Evolutionary conservation across 2,113 vertebrate genomes (phyloP).

Genomic region (Halcyon malimbica): DNA sequence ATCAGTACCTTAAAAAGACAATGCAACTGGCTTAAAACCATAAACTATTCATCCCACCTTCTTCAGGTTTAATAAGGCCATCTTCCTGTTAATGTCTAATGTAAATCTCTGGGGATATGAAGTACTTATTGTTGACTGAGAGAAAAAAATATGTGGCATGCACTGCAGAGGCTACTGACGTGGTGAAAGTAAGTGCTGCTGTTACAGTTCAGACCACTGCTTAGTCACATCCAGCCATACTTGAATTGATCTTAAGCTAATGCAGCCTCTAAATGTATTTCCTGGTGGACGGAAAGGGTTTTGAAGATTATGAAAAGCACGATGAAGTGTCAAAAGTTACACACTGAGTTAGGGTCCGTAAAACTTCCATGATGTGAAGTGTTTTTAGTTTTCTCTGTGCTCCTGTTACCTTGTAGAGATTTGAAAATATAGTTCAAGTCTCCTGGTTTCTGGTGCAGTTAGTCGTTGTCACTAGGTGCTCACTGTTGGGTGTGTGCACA

Average conservation of each 20-base stretch:
- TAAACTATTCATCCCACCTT: background rate
- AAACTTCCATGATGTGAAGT: too few species aligned
- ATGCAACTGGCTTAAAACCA: background rate
- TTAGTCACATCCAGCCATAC: background rate
- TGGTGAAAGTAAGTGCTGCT: background rate
- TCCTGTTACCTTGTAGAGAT: background rate
- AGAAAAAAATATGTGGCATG: background rate
- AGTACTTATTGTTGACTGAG: background rate
- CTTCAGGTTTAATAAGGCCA: background rate
- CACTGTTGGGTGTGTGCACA: background rate
- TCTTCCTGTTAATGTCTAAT: background rate
- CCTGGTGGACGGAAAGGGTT: background rate
- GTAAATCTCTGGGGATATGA: background rate
- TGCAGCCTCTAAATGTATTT: background rate
- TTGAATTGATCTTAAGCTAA: background rate
- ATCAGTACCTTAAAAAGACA: slow-evolving; percentile 19
- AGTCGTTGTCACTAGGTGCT: background rate
- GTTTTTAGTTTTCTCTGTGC: background rate
- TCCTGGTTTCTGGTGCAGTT: background rate
- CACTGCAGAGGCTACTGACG: background rate
- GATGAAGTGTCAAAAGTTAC: background rate
- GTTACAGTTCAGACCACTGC: background rate
- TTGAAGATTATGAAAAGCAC: background rate
- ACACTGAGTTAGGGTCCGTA: background rate
- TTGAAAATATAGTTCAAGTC: background rate